Base-by-base conservation (phyloP, 2,113 vertebrate genomes). In the Epinephelus moara region DNA sequence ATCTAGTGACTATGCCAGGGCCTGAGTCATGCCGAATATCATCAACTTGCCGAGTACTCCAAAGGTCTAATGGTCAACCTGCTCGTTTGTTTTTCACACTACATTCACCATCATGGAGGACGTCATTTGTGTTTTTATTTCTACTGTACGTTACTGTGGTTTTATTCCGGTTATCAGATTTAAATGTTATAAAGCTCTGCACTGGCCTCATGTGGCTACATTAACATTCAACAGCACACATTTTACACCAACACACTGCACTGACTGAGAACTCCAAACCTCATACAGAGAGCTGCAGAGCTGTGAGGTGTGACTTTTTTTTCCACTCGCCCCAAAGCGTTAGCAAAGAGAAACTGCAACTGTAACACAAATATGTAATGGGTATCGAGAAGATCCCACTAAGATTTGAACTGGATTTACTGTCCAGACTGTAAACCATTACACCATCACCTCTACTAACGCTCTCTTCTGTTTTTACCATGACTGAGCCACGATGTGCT, bases 341-440 rank as follows among this genome's bases (percentile, higher is more conserved):
- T 40, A 27, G 15, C n/a, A 63, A 52, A 63, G 9, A 75, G 15
- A 80, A 67, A 19, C 81, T 70, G 23, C 63, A 67, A 19, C 78
- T 70, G 23, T 68, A 59, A 80, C 61, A 67, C 21, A 80, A 62
- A 71, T 30, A 67, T 68, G 25, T 14, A 21, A 47, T 12, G 37
- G 3, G n/a, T 62, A 1, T 50, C 17, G 17, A 63, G 9, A 68
- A 45, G 74, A 70, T 78, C 78, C 76, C 53, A 73, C 23, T 69
- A 75, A 86, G 70, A 90, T 80, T 81, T 88, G 81, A 88, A 87
- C 80, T 92, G 85, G 90, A 93, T 92, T 92, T 84, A 91, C 80
- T 77, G 82, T 93, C 89, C 89, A 91, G 90, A 92, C 88, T 90
- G 86, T 89, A 79, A 93, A 93, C 76, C 81, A 85, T 84, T n/a